phyloP scores from a whole-genome alignment of 2,797 vertebrate genomes.

The Chromis chromis region DNA sequence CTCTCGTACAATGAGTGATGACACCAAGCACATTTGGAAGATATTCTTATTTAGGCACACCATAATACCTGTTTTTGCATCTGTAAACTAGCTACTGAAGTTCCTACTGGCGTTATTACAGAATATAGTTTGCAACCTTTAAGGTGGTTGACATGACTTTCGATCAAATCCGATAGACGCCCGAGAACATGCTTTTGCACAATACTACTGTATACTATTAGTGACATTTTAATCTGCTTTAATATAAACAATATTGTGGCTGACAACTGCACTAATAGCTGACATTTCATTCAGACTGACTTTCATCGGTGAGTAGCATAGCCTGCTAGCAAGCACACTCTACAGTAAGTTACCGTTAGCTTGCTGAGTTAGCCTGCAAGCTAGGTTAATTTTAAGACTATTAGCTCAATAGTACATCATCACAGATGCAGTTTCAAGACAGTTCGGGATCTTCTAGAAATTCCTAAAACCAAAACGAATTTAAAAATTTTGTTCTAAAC shows the following conservation, averaged over 20 bases:
- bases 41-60: not conserved
- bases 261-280: fast-evolving
- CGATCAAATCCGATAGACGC: not conserved
- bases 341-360: constrained; percentile 34
- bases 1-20: too few species aligned
- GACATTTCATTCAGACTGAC: constrained; percentile 20
- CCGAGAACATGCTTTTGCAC: not conserved
- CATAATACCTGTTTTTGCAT: not conserved
- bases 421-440: fast-evolving
- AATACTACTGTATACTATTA: not conserved
- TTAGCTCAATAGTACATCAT: fast-evolving
- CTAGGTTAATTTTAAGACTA: not conserved
- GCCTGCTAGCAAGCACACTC: constrained; percentile 14
- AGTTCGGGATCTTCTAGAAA: fast-evolving
- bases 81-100: not conserved
- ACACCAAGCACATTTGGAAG: not conserved
- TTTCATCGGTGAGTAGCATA: not conserved
- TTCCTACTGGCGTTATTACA: not conserved
- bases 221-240: not conserved
- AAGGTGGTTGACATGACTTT: not conserved
- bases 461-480: fast-evolving
- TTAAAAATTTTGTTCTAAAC: fast-evolving
- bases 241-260: not conserved
- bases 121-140: not conserved
- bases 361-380: constrained; percentile 29